phyloP scores from a whole-genome alignment of 2,797 vertebrate genomes.

The Telmatherina bonti region DNA sequence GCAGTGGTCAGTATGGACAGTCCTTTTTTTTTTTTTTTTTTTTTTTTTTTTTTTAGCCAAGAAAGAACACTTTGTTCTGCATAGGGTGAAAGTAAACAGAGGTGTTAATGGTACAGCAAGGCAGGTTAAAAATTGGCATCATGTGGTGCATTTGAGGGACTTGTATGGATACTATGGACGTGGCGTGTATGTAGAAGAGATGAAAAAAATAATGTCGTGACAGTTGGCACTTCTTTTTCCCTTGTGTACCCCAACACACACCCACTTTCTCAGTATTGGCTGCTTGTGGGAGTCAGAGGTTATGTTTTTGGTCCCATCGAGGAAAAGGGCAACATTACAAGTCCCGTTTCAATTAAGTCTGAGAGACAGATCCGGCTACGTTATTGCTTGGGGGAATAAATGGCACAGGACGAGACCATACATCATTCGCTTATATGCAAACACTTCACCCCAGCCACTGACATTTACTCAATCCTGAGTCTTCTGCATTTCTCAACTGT shows the following conservation, averaged over 20 bases:
- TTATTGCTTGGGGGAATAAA: conserved; percentile 85
- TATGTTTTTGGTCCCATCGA: conserved; percentile 82
- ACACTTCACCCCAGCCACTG: conserved; percentile 79
- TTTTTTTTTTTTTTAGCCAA: conserved; percentile 43
- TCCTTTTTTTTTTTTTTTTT: conserved; percentile 42
- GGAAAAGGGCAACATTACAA: conserved; percentile 82
- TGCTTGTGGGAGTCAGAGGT: conserved; percentile 84
- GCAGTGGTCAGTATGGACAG: conserved; percentile 64
- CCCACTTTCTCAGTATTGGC: conserved; percentile 70
- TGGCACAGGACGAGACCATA: conserved; percentile 80
- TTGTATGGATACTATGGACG: conserved; percentile 27
- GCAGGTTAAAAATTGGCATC: conserved; percentile 49
- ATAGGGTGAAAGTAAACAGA: conserved; percentile 57
- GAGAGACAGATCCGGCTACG: conserved; percentile 79
- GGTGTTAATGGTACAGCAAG: conserved; percentile 43
- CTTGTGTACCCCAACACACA: conserved; percentile 62
- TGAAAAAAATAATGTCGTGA: conserved; percentile 75
- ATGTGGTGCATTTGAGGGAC: conserved; percentile 35
- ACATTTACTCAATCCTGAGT: conserved; percentile 83
- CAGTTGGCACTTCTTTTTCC: conserved; percentile 72
- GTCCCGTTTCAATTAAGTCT: conserved; percentile 88
- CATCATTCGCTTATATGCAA: conserved; percentile 87
- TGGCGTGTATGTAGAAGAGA: conserved; percentile 50
- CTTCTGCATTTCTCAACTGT: conserved; percentile 75
- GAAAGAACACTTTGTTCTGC: conserved; percentile 77